phyloP scores from a whole-genome alignment of 2,888 invertebrate genomes.

The Rhimphoctona megacephalus region DNA sequence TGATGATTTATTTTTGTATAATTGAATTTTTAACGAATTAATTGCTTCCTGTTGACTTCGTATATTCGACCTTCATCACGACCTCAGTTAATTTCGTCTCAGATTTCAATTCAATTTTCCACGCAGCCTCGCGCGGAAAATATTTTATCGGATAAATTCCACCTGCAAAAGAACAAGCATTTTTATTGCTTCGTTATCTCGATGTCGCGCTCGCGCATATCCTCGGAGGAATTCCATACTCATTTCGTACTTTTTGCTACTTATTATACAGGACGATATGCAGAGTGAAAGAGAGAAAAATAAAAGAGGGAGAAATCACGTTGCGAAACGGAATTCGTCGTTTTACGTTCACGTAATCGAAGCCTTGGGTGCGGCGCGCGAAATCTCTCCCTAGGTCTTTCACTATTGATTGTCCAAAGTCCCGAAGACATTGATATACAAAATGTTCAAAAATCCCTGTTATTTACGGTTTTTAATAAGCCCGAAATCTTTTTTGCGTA shows the following conservation, averaged over 20 bases:
- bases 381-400: slow-evolving; percentile 30
- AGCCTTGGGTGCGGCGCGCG: slow-evolving; percentile 48
- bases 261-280: slow-evolving; percentile 40
- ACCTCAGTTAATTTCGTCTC: neutral
- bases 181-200: slow-evolving; percentile 31
- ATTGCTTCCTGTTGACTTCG: neutral
- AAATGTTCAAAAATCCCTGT: neutral
- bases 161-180: slow-evolving; percentile 27
- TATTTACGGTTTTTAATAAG: neutral
- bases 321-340: slow-evolving; percentile 58
- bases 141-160: slow-evolving; percentile 4
- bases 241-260: slow-evolving; percentile 8
- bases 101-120: neutral
- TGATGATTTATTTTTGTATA: neutral
- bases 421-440: neutral
- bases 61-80: neutral
- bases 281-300: neutral
- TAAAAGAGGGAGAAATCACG: slow-evolving; percentile 33
- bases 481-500: neutral
- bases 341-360: slow-evolving; percentile 54
- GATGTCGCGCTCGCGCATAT: slow-evolving; percentile 5
- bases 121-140: slow-evolving; percentile 19
- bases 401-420: slow-evolving; percentile 47
- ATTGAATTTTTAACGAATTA: neutral
- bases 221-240: slow-evolving; percentile 31